phyloP scores from a whole-genome alignment of 2,113 vertebrate genomes.

The Cathartes aura region DNA sequence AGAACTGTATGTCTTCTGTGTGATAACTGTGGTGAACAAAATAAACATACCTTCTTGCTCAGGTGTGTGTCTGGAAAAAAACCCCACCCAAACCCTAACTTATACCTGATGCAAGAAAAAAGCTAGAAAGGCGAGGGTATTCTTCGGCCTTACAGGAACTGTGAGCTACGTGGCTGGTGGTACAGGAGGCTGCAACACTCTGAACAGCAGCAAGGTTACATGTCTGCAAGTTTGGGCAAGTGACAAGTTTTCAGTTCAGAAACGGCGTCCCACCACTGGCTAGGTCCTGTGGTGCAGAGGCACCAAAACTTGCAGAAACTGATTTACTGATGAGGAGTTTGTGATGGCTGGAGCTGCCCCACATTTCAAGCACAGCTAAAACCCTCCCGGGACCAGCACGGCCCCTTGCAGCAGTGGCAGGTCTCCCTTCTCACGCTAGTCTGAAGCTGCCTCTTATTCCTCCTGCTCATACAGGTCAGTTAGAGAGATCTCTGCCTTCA shows the following conservation, averaged over 20 bases:
- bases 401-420: too few species aligned
- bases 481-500: neutral
- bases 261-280: rapidly evolving
- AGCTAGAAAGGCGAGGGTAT: neutral
- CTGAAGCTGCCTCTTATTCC: neutral
- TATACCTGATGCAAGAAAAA: neutral
- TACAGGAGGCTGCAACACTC: rapidly evolving
- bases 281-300: neutral
- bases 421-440: rapidly evolving
- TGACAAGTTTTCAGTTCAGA: neutral
- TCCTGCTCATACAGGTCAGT: neutral
- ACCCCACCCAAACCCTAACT: neutral
- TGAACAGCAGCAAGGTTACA: neutral
- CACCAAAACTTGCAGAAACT: neutral
- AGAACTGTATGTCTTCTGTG: neutral
- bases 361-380: neutral
- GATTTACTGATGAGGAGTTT: neutral
- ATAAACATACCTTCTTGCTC: rapidly evolving
- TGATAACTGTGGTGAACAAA: neutral
- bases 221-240: rapidly evolving
- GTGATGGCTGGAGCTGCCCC: neutral
- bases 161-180: rapidly evolving
- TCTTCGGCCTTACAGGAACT: neutral
- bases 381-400: rapidly evolving
- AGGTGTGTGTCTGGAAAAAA: rapidly evolving